These are phyloP conservation scores for Tangara arthus DNA, from an alignment of 2,797 vertebrate species.

Conservation along the genomic window DNA sequence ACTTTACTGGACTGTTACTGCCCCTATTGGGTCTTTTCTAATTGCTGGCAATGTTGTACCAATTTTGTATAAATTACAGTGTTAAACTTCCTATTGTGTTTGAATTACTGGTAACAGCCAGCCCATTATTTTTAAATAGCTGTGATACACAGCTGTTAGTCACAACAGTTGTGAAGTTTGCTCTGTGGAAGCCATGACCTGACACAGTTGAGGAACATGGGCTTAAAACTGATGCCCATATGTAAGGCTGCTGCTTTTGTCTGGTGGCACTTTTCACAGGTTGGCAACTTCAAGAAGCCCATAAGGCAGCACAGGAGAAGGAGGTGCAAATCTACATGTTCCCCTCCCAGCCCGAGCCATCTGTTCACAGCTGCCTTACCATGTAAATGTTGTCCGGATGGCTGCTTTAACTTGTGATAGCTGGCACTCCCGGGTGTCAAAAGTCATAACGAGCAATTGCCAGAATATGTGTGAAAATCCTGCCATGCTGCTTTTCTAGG, in stretches of 20 bases:
- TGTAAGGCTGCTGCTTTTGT: neutral
- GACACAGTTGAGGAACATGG: neutral
- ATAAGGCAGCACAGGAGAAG: neutral
- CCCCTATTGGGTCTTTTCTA: neutral
- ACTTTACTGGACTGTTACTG: neutral
- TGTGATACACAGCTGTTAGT: neutral
- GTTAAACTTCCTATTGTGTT: neutral
- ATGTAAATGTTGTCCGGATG: neutral
- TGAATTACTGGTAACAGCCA: neutral
- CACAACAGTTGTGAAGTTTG: neutral
- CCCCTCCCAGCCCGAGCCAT: neutral
- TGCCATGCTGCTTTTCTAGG: neutral
- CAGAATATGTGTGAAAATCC: neutral
- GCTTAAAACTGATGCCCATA: neutral
- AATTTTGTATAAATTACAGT: neutral
- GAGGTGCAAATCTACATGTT: fast-evolving
- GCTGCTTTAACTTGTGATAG: neutral
- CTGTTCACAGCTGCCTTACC: neutral
- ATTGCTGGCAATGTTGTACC: neutral
- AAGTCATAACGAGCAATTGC: neutral
- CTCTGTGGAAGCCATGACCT: neutral
- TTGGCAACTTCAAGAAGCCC: neutral
- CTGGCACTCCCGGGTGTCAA: neutral
- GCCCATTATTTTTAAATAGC: neutral
- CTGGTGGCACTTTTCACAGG: neutral